phyloP scores from a whole-genome alignment of 2,113 vertebrate genomes.

The Dasyurus viverrinus region DNA sequence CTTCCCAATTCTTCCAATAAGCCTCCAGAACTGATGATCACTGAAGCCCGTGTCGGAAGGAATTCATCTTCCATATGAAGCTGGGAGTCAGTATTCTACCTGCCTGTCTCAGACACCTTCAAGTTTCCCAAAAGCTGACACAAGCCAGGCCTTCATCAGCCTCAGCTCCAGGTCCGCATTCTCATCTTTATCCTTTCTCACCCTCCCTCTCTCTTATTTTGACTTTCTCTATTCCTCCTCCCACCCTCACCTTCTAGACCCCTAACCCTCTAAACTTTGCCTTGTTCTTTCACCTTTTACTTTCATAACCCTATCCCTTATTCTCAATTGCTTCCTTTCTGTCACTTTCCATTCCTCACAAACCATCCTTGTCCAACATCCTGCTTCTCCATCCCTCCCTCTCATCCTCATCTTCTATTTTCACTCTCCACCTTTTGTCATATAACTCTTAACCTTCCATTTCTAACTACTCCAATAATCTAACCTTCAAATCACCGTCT shows the following conservation, averaged over 20 bases:
- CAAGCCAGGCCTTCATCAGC: not conserved
- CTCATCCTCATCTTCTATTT: not conserved
- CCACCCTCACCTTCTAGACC: not conserved
- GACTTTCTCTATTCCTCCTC: not conserved
- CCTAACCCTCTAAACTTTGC: too few relatives aligned
- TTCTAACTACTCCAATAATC: not conserved
- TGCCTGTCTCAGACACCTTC: not conserved
- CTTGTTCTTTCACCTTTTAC: not conserved
- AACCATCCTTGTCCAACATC: not conserved
- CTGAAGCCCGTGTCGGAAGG: not conserved
- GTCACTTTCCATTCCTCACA: not conserved
- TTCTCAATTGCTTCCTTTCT: not conserved
- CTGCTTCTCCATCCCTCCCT: not conserved
- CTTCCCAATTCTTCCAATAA: not conserved
- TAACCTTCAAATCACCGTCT: not conserved
- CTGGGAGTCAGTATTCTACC: too few relatives aligned
- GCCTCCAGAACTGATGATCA: not conserved
- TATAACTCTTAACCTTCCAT: not conserved
- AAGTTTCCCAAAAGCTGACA: not conserved
- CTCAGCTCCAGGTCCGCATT: not conserved
- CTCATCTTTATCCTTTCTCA: not conserved
- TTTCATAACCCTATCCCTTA: not conserved
- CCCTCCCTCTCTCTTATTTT: not conserved
- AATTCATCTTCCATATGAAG: not conserved
- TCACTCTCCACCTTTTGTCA: not conserved